These are phyloP conservation scores for Squalus acanthias DNA, from an alignment of 2,797 vertebrate genomes.

Conservation along the genomic window DNA sequence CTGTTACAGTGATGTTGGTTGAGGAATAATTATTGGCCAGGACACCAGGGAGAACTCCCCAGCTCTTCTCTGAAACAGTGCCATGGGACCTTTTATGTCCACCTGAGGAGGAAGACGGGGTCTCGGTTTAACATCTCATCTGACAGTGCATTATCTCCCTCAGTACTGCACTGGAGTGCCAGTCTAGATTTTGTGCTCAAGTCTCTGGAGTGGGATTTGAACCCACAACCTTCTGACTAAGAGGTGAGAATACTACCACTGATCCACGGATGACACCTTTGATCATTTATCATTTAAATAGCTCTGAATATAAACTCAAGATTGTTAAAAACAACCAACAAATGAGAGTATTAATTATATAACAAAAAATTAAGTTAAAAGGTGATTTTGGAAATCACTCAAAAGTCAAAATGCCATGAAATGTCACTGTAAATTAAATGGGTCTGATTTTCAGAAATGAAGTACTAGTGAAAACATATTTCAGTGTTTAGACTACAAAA, in stretches of 20 bases:
- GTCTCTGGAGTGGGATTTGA: not conserved
- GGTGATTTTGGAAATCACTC: not conserved
- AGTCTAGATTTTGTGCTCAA: not conserved
- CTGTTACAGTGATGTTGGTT: not conserved
- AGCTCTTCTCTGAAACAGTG: not conserved
- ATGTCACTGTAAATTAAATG: not conserved
- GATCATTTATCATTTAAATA: not conserved
- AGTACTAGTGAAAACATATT: not conserved
- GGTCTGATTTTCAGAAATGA: not conserved
- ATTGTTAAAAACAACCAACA: not conserved
- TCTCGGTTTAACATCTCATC: not conserved
- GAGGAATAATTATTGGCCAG: not conserved
- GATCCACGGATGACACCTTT: not conserved
- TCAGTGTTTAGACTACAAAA: not conserved
- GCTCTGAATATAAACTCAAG: not conserved
- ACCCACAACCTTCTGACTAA: not conserved
- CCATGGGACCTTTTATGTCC: not conserved
- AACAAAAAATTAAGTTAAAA: not conserved
- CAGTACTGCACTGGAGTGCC: not conserved
- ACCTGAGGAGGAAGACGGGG: not conserved
- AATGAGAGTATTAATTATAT: no score
- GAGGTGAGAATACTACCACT: not conserved
- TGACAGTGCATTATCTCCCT: not conserved
- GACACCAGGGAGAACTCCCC: not conserved
- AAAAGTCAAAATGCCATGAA: not conserved